Base-by-base conservation (phyloP, 2,797 vertebrate species). In the Paratrypauchen microcephalus region DNA sequence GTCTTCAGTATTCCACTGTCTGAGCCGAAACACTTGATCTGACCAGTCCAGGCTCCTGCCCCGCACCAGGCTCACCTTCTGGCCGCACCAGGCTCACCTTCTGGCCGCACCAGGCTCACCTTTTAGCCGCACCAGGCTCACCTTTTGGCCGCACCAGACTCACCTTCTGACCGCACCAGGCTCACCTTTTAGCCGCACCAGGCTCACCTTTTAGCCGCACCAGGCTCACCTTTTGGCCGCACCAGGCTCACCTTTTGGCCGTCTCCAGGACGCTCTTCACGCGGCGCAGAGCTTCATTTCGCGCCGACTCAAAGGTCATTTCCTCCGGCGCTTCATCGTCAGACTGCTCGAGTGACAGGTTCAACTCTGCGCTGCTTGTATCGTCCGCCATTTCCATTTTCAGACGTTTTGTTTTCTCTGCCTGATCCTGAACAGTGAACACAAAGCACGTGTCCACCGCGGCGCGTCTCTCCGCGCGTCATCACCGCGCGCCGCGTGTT, bases 281-380 rank as follows among this genome's bases (percentile, higher is more conserved):
- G 63, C 83, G 89, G 65, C 65, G 81, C 0, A 91, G 1, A 3
- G 92, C 94, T 1, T 67, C 30, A 0, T 65, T 68, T 75, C 85
- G 92, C 0, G 92, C 90, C 9, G 89, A 88, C 4, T 88, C 84
- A 26, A 94, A 94, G 0, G 81, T 87, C 36, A 94, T 77, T 64
- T 94, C 92, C 2, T 94, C 92, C 0, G 94, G 93, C 0, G 76
- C 88, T 1, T 94, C 94, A 1, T 94, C 92, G 19, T 92, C 93
- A 0, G 92, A 93, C 15, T 79, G 76, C 0, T 81, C 73, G 0
- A 82, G 16, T 0, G 3, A 2, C 0, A 83, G 9, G 9, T 0
- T 26, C 0, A 84, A 70, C 0, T n/a, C 0, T 1, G 72, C 9
- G 0, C 59, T 0, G 39, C 24, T 57, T 8, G 45, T 63, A 18